Evolutionary conservation across 2,797 vertebrate genomes (phyloP).

Genomic region (Aplochiton taeniatus): DNA sequence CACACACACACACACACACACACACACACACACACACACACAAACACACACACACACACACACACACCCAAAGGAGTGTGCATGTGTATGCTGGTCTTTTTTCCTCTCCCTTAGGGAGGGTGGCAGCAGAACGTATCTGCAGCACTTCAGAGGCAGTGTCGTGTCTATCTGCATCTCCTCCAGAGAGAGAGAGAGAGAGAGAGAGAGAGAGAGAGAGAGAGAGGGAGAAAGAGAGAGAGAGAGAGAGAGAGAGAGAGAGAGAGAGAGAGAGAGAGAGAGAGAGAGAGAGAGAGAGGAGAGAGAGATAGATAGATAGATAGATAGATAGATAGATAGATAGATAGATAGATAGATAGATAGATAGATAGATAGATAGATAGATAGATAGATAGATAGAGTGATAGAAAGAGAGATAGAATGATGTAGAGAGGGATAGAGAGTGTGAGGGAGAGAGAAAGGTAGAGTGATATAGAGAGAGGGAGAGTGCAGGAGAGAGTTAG

Average conservation of each 20-base stretch:
- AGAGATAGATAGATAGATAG: conserved; percentile 21
- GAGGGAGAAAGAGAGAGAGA: conserved; percentile 13
- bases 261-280: conserved; percentile 22
- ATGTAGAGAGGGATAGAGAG: conserved; percentile 1
- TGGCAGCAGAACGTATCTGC: background rate
- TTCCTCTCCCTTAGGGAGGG: background rate
- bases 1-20: background rate
- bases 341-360: too few relatives aligned
- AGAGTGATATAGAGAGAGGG: conserved; percentile 14
- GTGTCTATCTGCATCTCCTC: conserved; percentile 37
- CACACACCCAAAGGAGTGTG: background rate
- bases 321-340: background rate
- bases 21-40: background rate
- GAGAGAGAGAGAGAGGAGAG: conserved; percentile 13
- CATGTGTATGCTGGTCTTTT: background rate
- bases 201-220: conserved; percentile 16
- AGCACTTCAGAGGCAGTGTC: conserved; percentile 26
- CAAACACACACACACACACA: background rate
- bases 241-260: conserved; percentile 20
- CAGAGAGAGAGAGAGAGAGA: background rate
- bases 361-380: background rate
- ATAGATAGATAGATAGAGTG: conserved; percentile 17
- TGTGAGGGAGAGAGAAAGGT: conserved; percentile 11
- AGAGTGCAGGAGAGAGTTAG: conserved; percentile 9
- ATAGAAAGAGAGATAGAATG: conserved; percentile 9